These are phyloP conservation scores for Castor canadensis DNA, from an alignment of 2,113 vertebrate genomes.

Conservation along the genomic window DNA sequence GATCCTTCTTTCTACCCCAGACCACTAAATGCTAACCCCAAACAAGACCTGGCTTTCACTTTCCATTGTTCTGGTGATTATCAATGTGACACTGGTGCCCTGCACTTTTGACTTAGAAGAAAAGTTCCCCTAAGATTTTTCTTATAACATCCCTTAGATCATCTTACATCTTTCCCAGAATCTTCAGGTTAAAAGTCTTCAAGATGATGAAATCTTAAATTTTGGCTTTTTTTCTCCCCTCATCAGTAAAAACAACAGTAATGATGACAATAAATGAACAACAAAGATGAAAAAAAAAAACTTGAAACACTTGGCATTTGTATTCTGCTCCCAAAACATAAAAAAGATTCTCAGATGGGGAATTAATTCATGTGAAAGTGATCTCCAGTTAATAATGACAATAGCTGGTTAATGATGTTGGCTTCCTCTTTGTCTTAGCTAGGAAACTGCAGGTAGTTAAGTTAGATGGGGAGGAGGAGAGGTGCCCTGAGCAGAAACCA, in stretches of 20 bases:
- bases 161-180: neutral
- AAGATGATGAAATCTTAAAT: neutral
- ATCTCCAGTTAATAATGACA: neutral
- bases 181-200: neutral
- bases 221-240: neutral
- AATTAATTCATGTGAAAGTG: neutral
- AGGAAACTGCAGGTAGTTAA: neutral
- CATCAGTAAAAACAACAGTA: neutral
- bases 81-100: neutral
- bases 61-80: neutral
- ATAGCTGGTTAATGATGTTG: neutral
- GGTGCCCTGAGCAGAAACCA: neutral
- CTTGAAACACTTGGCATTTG: neutral
- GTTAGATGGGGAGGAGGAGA: fast-evolving
- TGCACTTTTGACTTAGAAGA: neutral
- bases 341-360: neutral
- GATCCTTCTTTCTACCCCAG: neutral
- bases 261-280: neutral
- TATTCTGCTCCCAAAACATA: neutral
- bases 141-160: neutral
- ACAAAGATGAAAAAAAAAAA: neutral
- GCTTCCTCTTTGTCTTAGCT: neutral
- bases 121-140: neutral
- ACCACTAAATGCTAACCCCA: neutral
- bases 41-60: neutral